These are phyloP conservation scores for Ispidina picta DNA, from an alignment of 2,797 vertebrate genomes.

Conservation along the genomic window DNA sequence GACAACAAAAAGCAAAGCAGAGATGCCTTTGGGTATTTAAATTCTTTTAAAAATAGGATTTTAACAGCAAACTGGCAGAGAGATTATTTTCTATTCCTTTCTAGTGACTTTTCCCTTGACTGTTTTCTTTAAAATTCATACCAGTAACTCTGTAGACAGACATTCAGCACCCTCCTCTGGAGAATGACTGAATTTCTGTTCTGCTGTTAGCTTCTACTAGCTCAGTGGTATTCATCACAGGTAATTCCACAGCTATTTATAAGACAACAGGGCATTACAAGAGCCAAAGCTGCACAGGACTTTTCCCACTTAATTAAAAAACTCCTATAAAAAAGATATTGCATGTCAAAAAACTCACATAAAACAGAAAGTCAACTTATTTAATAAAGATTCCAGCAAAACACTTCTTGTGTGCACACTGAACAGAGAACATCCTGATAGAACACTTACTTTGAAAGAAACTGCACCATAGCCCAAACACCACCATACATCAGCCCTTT, in stretches of 20 bases:
- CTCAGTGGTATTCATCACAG: not conserved
- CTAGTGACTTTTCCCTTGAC: not conserved
- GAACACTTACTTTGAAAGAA: slow-evolving; percentile 95
- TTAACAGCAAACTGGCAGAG: not conserved
- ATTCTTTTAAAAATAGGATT: not conserved
- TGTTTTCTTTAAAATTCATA: not conserved
- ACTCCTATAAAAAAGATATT: not conserved
- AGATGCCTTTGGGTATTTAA: not conserved
- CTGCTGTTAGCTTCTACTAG: not conserved
- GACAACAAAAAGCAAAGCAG: no score
- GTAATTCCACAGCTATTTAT: not conserved
- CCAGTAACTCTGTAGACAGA: not conserved
- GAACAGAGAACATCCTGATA: not conserved
- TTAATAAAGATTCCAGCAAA: not conserved
- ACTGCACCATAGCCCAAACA: slow-evolving; percentile 94
- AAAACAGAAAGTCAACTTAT: not conserved
- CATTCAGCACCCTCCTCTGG: slow-evolving; percentile 59
- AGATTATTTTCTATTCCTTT: not conserved
- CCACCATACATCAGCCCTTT: slow-evolving; percentile 95
- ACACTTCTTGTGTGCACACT: not conserved
- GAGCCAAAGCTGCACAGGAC: not conserved
- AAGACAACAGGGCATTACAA: not conserved
- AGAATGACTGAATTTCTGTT: slow-evolving; percentile 29
- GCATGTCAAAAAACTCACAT: not conserved
- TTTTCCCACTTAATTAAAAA: not conserved